These are phyloP conservation scores for Pinctada fucata DNA, from an alignment of 2,888 invertebrate species.

Conservation along the genomic window DNA sequence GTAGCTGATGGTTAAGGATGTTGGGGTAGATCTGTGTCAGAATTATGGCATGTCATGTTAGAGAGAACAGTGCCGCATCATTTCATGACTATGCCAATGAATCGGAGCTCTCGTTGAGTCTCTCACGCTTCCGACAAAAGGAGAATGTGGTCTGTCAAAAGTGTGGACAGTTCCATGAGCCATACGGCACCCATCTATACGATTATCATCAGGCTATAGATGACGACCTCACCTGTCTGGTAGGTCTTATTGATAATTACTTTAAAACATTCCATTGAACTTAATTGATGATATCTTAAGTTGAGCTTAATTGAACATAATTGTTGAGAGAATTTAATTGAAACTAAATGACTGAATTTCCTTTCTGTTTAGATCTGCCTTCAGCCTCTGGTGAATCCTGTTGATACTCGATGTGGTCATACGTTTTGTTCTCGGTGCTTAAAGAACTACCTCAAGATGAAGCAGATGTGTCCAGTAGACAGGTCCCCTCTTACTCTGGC, in stretches of 20 bases:
- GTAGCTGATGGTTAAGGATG: too few relatives aligned
- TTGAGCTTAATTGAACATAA: too few relatives aligned
- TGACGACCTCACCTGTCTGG: conserved; percentile 77
- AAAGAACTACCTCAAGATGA: conserved; percentile 74
- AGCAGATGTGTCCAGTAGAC: conserved; percentile 77
- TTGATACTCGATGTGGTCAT: conserved; percentile 77
- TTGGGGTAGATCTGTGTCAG: too few relatives aligned
- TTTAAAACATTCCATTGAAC: too few relatives aligned
- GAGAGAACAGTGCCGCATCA: conserved; percentile 5
- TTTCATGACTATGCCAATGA: conserved; percentile 42
- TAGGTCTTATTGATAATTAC: neutral
- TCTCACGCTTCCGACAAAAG: conserved; percentile 53
- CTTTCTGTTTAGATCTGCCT: conserved; percentile 73
- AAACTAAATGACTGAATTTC: neutral
- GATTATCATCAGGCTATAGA: conserved; percentile 78
- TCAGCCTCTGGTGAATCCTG: conserved; percentile 78
- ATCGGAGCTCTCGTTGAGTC: conserved; percentile 41
- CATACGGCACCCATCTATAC: conserved; percentile 75
- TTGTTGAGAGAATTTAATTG: too few relatives aligned
- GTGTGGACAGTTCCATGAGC: conserved; percentile 74
- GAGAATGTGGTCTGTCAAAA: conserved; percentile 66
- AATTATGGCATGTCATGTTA: conserved; percentile 15
- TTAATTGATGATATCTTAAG: too few relatives aligned
- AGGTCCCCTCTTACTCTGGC: conserved; percentile 72
- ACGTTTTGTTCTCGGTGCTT: conserved; percentile 75